phyloP scores from a whole-genome alignment of 2,797 vertebrate genomes.

The Lacerta viridis region DNA sequence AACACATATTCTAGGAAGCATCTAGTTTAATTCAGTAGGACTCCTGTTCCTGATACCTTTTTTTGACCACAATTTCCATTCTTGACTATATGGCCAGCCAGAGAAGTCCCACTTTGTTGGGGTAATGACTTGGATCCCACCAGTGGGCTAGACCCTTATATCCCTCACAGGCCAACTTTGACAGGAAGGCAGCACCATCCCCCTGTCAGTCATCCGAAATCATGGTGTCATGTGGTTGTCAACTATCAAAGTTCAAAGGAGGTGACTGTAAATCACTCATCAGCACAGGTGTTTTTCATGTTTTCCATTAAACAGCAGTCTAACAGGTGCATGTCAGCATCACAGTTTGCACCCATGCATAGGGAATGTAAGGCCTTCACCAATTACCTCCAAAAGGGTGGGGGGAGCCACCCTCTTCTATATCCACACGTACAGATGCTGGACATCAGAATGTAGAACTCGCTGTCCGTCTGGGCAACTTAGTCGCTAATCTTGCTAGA shows the following conservation, averaged over 20 bases:
- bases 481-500: neutral
- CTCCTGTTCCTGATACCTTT: neutral
- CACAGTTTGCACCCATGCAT: slow-evolving; percentile 2
- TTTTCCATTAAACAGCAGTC: neutral
- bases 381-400: neutral
- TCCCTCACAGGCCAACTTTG: no score
- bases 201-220: no score
- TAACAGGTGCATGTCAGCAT: slow-evolving; percentile 15
- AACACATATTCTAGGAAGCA: neutral
- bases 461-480: neutral
- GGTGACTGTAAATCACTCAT: no score
- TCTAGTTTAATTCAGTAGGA: neutral
- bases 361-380: neutral
- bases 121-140: no score
- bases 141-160: no score
- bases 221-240: no score
- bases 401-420: neutral
- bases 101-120: neutral
- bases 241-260: no score
- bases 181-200: no score
- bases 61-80: neutral
- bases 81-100: neutral
- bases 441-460: neutral
- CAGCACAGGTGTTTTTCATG: neutral
- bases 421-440: neutral